A percentile compares a stretch with the other conserved stretches of the same genome.
These are phyloP conservation scores for Pachycephala philippinensis DNA, from an alignment of 2,113 vertebrate genomes.

Conservation along the genomic window DNA sequence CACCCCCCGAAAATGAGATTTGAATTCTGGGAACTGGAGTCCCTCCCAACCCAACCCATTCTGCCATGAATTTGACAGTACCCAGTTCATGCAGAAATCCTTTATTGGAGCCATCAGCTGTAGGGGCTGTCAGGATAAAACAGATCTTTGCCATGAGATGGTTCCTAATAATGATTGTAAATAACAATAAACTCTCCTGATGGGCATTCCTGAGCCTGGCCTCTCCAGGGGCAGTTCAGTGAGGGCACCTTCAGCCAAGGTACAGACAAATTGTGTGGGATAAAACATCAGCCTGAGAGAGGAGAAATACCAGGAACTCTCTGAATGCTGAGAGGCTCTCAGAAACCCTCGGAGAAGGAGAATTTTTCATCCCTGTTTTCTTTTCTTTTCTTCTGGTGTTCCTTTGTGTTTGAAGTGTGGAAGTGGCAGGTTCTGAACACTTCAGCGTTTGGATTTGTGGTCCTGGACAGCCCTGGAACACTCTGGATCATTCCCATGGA, in stretches of 20 bases:
- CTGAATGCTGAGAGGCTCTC: neutral
- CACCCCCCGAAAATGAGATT: neutral
- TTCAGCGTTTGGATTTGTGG: rapidly evolving
- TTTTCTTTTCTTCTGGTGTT: neutral
- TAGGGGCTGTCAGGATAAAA: neutral
- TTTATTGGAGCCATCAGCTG: neutral
- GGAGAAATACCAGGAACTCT: neutral
- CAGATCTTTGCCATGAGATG: neutral
- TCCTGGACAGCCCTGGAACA: neutral
- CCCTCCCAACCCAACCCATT: neutral
- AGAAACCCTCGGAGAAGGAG: neutral
- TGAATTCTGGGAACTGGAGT: neutral
- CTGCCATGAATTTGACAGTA: neutral
- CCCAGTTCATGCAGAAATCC: neutral
- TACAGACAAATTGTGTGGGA: neutral
- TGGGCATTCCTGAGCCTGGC: neutral
- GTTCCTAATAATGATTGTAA: neutral
- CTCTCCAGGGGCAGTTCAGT: neutral
- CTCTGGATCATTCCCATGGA: neutral
- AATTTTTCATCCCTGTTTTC: neutral
- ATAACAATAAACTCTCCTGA: neutral
- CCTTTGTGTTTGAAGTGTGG: neutral
- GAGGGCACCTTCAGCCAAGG: neutral
- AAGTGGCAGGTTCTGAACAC: neutral
- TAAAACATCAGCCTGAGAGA: neutral